Percentiles rank a stretch among this genome's conserved stretches.
phyloP scores from a whole-genome alignment of 2,888 invertebrate species.

The Tinea pellionella region DNA sequence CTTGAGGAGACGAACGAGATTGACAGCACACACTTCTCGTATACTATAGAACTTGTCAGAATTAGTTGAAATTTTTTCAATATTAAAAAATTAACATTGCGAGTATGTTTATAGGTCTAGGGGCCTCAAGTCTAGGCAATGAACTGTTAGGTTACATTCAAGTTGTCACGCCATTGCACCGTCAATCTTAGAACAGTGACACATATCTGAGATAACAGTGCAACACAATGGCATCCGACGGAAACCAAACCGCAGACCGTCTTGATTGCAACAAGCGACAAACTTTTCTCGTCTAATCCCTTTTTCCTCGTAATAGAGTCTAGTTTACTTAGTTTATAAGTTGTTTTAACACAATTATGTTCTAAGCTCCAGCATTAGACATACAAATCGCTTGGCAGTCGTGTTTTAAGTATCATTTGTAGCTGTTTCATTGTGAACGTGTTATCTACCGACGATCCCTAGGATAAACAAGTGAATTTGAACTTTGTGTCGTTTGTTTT shows the following conservation, averaged over 20 bases:
- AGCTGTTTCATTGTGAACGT: neutral
- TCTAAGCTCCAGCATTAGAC: neutral
- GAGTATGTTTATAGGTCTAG: neutral
- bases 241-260: constrained; percentile 35
- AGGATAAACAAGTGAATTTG: neutral
- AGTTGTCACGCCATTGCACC: constrained; percentile 4
- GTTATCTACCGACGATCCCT: neutral
- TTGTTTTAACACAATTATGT: neutral
- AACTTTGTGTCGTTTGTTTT: neutral
- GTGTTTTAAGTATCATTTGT: neutral
- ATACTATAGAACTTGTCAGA: too few species aligned
- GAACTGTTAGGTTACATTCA: neutral
- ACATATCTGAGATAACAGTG: constrained; percentile 39
- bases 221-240: constrained; percentile 42
- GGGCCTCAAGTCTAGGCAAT: too few species aligned
- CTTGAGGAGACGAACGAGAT: too few species aligned
- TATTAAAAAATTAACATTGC: too few species aligned
- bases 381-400: too few species aligned
- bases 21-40: too few species aligned
- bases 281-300: neutral
- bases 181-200: constrained; percentile 41
- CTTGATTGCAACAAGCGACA: constrained; percentile 19
- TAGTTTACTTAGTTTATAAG: neutral
- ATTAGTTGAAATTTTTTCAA: too few species aligned
- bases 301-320: neutral